Base-by-base conservation (phyloP, 1,140 invertebrate species). In the Drosophila mayri region DNA sequence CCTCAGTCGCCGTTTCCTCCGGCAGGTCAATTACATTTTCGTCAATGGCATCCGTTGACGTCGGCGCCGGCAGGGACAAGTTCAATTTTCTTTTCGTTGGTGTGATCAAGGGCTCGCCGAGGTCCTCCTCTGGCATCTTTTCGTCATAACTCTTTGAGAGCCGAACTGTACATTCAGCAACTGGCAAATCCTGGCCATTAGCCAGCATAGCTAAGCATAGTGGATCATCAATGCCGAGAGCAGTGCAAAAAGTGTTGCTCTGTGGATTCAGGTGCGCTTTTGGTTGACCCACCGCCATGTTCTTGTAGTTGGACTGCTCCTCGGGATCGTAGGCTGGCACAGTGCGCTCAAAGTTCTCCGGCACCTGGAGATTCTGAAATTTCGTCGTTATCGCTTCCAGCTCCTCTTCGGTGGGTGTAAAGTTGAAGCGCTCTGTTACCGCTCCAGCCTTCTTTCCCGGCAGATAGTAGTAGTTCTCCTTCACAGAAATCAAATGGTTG, bases 401-500 rank as follows among this genome's bases (percentile, higher is more conserved):
- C 88, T 99, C 97, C 58, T 96, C 95, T 61, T 95, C 87, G 9
- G 95, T 95, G 20, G 97, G 97, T 22, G 94, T 95, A 88, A 97
- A 98, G 65, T 95, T 93, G 93, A 94, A 97, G 78, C 97, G 95
- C 28, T 91, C 95, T 91, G 96, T 95, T 7, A 49, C 28, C 9
- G 32, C 65, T 71, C 93, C 93, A 16, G 95, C 93, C 40, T 95
- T 95, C 40, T 95, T 95, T 16, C 96, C 96, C 16, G 98, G 98
- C 95, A 99, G 95, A 85, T 97, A 98, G 65, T 95, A 94, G 37
- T 94, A 94, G 9, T 93, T 92, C 76, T 93, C 94, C 86, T 96
- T 96, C 1, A 97, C 94, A 90, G 95, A 96, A 30, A 98, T 91
- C 28, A 99, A 94, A 93, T 99, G 96, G 94, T 99, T 97, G 1